Conservation (phyloP, 2,113 vertebrate species). For the Verasper variegatus region DNA sequence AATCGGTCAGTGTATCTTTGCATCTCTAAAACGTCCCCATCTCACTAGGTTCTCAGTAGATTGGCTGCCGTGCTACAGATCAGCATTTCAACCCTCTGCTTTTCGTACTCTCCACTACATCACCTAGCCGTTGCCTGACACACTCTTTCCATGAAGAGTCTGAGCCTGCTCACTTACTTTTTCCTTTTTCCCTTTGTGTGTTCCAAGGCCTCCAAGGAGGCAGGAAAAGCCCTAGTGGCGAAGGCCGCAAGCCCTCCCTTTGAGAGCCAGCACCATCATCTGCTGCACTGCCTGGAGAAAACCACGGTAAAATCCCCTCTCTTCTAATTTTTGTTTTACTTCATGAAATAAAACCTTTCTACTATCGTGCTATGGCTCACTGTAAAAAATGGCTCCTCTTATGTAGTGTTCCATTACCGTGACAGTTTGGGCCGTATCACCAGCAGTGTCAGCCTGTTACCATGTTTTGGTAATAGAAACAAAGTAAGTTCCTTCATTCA, state of each 20-base stretch:
- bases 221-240: conserved; percentile 90
- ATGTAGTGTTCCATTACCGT: conserved; percentile 30
- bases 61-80: conserved; percentile 78
- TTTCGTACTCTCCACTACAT: conserved; percentile 63
- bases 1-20: conserved; percentile 44
- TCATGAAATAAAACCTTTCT: conserved; percentile 3
- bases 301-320: conserved; percentile 89
- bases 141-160: conserved; percentile 16
- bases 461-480: conserved; percentile 58
- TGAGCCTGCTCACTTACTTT: conserved; percentile 45
- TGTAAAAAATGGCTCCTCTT: conserved; percentile 36
- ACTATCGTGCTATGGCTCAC: conserved; percentile 14
- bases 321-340: neutral
- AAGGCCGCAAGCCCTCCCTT: conserved; percentile 91
- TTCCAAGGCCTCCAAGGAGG: conserved; percentile 91
- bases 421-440: conserved; percentile 25
- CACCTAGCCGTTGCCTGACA: conserved; percentile 59
- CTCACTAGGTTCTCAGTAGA: conserved; percentile 69
- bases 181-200: conserved; percentile 56
- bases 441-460: conserved; percentile 23
- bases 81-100: conserved; percentile 68
- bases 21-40: conserved; percentile 51
- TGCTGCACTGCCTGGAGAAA: conserved; percentile 98
- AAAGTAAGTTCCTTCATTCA: conserved; percentile 51
- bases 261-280: conserved; percentile 96